phyloP scores from a whole-genome alignment of 2,113 vertebrate genomes.

The Phyllopteryx taeniolatus region DNA sequence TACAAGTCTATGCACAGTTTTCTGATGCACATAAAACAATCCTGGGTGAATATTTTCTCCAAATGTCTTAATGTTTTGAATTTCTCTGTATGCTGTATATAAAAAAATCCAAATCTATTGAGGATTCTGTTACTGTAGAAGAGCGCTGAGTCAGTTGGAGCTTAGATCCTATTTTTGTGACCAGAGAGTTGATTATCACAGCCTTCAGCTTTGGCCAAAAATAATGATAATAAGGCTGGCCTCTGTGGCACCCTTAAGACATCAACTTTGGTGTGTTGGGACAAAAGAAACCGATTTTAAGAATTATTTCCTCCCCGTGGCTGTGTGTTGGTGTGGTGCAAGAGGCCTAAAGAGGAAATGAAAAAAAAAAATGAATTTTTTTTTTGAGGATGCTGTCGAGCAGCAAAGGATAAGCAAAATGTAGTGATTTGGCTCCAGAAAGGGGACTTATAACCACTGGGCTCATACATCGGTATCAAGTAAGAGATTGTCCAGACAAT shows the following conservation, averaged over 20 bases:
- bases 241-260: constrained; percentile 24
- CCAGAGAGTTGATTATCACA: constrained; percentile 22
- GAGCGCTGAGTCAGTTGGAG: neutral
- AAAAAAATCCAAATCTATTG: neutral
- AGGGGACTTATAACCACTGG: constrained; percentile 21
- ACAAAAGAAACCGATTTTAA: constrained; percentile 29
- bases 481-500: constrained; percentile 43
- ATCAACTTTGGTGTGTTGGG: constrained; percentile 18
- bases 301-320: constrained; percentile 15
- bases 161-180: constrained; percentile 22
- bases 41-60: too few species aligned
- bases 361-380: constrained; percentile 37
- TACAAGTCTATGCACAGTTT: too few species aligned
- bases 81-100: too few species aligned
- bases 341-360: constrained; percentile 38
- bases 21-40: too few species aligned
- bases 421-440: constrained; percentile 14
- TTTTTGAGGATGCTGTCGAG: constrained; percentile 5
- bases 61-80: too few species aligned
- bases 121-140: neutral
- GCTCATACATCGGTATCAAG: constrained; percentile 32
- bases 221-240: constrained; percentile 20
- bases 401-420: constrained; percentile 5
- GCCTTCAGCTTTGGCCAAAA: neutral
- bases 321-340: constrained; percentile 30